Base-by-base conservation (phyloP, 2,797 vertebrate species). In the Enteromius fasciolatus region DNA sequence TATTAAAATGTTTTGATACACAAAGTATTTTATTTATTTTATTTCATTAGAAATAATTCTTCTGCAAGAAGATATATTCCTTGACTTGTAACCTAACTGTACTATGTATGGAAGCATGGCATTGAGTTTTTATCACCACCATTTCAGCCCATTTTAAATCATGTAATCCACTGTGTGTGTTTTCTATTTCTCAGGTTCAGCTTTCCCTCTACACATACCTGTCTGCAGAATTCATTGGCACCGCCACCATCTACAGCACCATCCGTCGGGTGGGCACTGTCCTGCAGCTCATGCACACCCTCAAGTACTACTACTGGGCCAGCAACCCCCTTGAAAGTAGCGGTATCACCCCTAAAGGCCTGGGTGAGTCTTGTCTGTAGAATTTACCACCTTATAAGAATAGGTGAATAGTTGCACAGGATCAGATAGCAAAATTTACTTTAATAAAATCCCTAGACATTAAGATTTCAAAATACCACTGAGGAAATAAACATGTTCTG, bases 221-320 rank as follows among this genome's bases (percentile, higher is more conserved):
- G 25, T 99, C 98, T 5, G 96, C 97, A 0, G 98, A 99, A 89
- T 99, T 99, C 88, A 95, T 99, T 70, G 95, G 97, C 87, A 97
- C 97, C 5, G 96, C 96, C 52, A 97, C 96, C 87, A 97, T 98
- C 82, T 98, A 97, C 80, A 97, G 95, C 89, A 94, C 97, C 33
- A 94, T 99, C 78, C 95, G 98, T 11, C 94, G 97, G 48, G 96
- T 97, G 83, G 97, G 96, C 23, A 98, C 98, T 0, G 96, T 97
- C 78, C 96, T 98, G 31, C 93, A 98, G 90, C 95, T 98, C 87
- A 97, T 98, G 96, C 97, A 99, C 84, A 96, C 95, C 0, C 90
- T 99, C 0, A 99, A 99, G 90, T 98, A 97, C 92, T 99, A 97
- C 89, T 99, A 99, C 91, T 99, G 98, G 98, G 94, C 95, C 39